Conservation (phyloP, 2,113 vertebrate genomes). For the Myanophis thanlyinensis region DNA sequence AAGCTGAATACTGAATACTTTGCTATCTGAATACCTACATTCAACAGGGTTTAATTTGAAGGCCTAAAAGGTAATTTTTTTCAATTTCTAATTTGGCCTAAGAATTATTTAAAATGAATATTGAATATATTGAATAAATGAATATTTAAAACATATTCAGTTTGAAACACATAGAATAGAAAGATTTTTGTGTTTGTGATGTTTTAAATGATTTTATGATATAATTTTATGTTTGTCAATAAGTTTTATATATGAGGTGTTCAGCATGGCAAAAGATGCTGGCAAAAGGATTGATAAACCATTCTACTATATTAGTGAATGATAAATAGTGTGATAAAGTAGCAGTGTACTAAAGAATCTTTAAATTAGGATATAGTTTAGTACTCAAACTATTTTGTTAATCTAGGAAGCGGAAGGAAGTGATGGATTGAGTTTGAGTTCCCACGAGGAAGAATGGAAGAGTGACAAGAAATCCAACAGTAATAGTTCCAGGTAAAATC, state of each 20-base stretch:
- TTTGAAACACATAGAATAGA: neutral
- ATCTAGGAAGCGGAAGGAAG: slow-evolving; percentile 83
- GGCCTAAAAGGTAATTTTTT: neutral
- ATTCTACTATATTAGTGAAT: neutral
- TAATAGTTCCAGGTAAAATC: slow-evolving; percentile 83
- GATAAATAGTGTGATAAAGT: neutral
- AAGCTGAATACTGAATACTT: too few relatives aligned
- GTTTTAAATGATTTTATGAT: neutral
- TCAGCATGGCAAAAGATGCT: neutral
- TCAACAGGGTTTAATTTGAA: neutral
- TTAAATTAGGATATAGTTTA: neutral
- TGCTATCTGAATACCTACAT: neutral
- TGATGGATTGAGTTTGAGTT: slow-evolving; percentile 78
- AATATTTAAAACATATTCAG: neutral
- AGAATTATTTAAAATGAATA: neutral
- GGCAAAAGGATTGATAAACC: neutral
- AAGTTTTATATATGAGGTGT: neutral
- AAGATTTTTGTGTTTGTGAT: neutral
- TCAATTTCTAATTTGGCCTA: neutral
- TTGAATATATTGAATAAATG: neutral
- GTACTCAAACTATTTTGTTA: neutral
- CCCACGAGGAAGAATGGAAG: slow-evolving; percentile 88
- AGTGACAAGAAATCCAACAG: slow-evolving; percentile 84
- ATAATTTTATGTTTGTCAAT: neutral
- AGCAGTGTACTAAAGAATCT: neutral